A percentile compares a stretch with the other conserved stretches of the same genome.
phyloP scores from a whole-genome alignment of 2,888 invertebrate species.

The Ctenicera cuprea region DNA sequence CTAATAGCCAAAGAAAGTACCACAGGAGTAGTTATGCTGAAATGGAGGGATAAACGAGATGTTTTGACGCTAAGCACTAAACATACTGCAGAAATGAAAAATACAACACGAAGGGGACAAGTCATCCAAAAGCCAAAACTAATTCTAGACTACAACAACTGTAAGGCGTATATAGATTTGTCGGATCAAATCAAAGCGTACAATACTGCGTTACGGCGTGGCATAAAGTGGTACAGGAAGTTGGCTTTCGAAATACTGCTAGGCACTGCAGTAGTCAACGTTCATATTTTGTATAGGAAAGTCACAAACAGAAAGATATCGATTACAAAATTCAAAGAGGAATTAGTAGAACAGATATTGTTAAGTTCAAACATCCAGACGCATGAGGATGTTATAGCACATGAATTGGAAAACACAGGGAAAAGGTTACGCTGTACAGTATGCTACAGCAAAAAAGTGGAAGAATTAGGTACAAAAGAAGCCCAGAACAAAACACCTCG shows the following conservation, averaged over 20 bases:
- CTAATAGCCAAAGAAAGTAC: slow-evolving; percentile 26
- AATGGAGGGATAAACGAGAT: slow-evolving; percentile 41
- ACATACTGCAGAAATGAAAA: slow-evolving; percentile 21
- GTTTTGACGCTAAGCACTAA: no score
- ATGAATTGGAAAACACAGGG: no score
- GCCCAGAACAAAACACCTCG: no score
- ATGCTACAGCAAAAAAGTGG: no score
- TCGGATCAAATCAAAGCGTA: slow-evolving; percentile 45
- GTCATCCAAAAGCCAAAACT: slow-evolving; percentile 25
- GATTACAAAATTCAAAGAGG: slow-evolving; percentile 38
- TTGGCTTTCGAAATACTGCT: slow-evolving; percentile 39
- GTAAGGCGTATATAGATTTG: slow-evolving; percentile 42
- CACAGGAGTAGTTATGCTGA: slow-evolving; percentile 35
- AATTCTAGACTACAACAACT: slow-evolving; percentile 42
- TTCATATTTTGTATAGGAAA: slow-evolving; percentile 49
- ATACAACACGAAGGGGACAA: background rate
- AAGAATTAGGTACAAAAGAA: no score
- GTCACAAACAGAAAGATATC: slow-evolving; percentile 52
- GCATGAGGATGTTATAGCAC: no score
- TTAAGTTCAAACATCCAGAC: no score
- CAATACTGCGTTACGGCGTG: slow-evolving; percentile 57
- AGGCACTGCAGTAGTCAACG: slow-evolving; percentile 40
- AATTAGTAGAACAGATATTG: no score
- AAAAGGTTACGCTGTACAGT: no score
- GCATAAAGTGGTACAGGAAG: slow-evolving; percentile 47